Conservation (phyloP, 2,797 vertebrate genomes). For the Pagetopsis macropterus region DNA sequence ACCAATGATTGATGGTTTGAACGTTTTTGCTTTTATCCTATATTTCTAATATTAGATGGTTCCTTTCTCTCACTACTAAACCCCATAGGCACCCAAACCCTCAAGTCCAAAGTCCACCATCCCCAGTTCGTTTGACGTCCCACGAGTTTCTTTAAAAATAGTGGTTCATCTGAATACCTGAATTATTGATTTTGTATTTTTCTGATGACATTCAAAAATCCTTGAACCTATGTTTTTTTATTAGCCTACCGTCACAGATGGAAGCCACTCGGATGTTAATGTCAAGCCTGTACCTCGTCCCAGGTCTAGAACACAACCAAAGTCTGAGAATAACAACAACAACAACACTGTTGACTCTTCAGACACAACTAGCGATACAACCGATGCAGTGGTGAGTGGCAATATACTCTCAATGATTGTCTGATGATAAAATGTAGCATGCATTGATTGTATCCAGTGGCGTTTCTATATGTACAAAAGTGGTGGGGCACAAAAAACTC, state of each 20-base stretch:
- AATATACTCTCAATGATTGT: background rate
- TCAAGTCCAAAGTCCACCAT: too few relatives aligned
- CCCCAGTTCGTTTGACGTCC: too few relatives aligned
- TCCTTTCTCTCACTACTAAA: too few relatives aligned
- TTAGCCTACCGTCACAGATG: conserved; percentile 35
- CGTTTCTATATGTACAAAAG: too few relatives aligned
- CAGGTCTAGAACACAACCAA: conserved; percentile 28
- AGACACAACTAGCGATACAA: background rate
- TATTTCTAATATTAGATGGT: too few relatives aligned
- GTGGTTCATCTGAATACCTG: too few relatives aligned
- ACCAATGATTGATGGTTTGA: too few relatives aligned
- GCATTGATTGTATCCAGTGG: background rate
- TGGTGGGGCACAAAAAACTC: too few relatives aligned
- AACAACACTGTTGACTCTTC: background rate
- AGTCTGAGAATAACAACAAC: background rate
- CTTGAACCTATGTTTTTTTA: background rate
- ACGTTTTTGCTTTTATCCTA: too few relatives aligned
- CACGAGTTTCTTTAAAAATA: too few relatives aligned
- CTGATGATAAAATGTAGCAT: background rate
- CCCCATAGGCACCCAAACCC: too few relatives aligned
- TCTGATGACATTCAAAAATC: background rate
- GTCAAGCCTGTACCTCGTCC: conserved; percentile 53
- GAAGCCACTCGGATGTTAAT: conserved; percentile 13
- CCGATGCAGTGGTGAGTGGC: conserved; percentile 21
- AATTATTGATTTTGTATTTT: background rate